These are phyloP conservation scores for Crotalus viridis DNA, from an alignment of 2,113 vertebrate genomes.

Conservation along the genomic window DNA sequence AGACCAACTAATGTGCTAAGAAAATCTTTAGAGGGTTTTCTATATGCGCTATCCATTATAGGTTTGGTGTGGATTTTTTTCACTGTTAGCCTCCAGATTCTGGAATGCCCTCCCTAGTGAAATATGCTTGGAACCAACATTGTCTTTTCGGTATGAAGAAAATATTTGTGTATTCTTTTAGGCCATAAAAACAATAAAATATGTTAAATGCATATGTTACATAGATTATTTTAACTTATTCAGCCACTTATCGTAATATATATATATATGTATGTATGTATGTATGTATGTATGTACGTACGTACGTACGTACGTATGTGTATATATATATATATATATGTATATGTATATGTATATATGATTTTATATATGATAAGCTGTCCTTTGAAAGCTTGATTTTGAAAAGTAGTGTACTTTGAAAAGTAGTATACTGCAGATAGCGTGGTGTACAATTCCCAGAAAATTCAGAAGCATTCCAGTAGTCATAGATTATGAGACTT, in stretches of 20 bases:
- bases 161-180: background rate
- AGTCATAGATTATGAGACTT: background rate
- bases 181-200: background rate
- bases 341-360: background rate
- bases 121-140: background rate
- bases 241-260: too few relatives aligned
- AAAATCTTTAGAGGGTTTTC: background rate
- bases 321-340: too few relatives aligned
- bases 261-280: too few relatives aligned
- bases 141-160: background rate
- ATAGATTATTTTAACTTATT: too few relatives aligned
- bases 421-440: background rate
- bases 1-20: background rate
- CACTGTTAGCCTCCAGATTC: background rate
- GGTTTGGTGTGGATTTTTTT: background rate
- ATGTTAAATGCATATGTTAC: background rate
- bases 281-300: too few relatives aligned
- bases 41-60: background rate
- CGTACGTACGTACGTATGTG: too few relatives aligned
- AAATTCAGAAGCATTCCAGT: background rate
- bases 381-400: background rate
- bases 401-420: background rate
- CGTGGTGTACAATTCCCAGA: background rate
- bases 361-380: background rate
- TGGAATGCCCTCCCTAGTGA: background rate